Conservation (phyloP, 2,888 invertebrate species). For the Netelia inedita region DNA sequence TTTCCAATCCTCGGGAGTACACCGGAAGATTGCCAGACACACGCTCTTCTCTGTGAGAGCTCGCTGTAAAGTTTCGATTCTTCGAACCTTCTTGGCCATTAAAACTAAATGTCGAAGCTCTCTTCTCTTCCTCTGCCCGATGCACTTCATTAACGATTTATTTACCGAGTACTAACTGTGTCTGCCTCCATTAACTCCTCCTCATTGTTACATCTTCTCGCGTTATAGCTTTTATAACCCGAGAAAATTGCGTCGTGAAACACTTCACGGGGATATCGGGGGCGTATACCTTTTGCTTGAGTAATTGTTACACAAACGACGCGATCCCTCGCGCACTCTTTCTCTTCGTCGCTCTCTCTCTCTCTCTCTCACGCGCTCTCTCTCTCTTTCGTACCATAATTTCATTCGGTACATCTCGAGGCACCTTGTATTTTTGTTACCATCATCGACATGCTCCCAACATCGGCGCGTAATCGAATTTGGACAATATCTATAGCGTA, state of each 20-base stretch:
- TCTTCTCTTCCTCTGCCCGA: conserved; percentile 49
- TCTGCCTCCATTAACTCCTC: conserved; percentile 62
- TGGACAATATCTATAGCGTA: conserved; percentile 11
- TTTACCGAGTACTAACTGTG: conserved; percentile 62
- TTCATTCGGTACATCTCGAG: background rate
- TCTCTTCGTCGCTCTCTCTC: background rate
- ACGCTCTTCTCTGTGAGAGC: conserved; percentile 39
- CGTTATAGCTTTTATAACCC: conserved; percentile 57
- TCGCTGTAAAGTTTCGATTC: conserved; percentile 67
- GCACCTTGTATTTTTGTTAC: conserved; percentile 1
- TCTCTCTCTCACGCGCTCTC: background rate
- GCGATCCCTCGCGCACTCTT: background rate
- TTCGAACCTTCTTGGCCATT: conserved; percentile 67
- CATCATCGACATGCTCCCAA: background rate
- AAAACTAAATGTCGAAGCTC: conserved; percentile 67
- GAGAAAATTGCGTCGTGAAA: conserved; percentile 59
- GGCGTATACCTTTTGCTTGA: conserved; percentile 3
- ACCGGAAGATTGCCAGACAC: conserved; percentile 70
- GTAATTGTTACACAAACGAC: conserved; percentile 43
- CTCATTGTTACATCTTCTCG: conserved; percentile 63
- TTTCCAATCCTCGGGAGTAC: conserved; percentile 57
- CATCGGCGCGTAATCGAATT: conserved; percentile 19
- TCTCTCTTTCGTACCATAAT: background rate
- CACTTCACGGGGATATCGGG: conserved; percentile 31
- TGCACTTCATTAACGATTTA: conserved; percentile 70